Evolutionary conservation across 64 coral and sea anemone genomes (phyloP).

Genomic region (Orbicella faveolata): DNA sequence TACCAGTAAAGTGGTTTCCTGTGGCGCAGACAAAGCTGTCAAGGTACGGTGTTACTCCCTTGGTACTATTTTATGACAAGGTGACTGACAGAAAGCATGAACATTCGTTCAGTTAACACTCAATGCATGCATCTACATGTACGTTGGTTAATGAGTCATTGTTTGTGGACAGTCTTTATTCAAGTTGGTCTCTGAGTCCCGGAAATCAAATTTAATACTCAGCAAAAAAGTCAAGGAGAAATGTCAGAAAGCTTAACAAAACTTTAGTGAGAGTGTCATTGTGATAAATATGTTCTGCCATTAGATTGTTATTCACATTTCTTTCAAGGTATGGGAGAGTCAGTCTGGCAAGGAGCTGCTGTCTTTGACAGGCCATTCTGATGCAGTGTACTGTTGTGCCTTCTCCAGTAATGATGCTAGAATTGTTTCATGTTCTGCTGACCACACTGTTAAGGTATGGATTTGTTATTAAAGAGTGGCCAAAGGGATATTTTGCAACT

Average conservation of each 20-base stretch:
- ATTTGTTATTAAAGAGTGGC: too few species aligned
- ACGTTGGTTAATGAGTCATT: too few species aligned
- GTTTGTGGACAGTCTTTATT: too few species aligned
- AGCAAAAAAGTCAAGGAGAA: too few species aligned
- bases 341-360: constrained; percentile 73
- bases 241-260: too few species aligned
- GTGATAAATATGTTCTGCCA: neutral
- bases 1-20: constrained; percentile 82
- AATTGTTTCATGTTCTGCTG: constrained; percentile 86
- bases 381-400: constrained; percentile 80
- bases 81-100: too few species aligned
- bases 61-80: neutral
- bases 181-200: too few species aligned
- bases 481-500: too few species aligned
- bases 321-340: constrained; percentile 77
- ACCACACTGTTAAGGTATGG: constrained; percentile 82
- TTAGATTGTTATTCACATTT: neutral
- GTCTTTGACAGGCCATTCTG: constrained; percentile 60
- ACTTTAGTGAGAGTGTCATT: too few species aligned
- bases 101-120: too few species aligned
- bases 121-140: too few species aligned
- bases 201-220: too few species aligned
- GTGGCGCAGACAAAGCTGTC: constrained; percentile 78
- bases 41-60: constrained; percentile 46
- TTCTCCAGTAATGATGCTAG: constrained; percentile 78